Percentiles rank a stretch among this genome's conserved stretches.
These are phyloP conservation scores for Pitta sordida DNA, from an alignment of 2,113 vertebrate species.

Conservation along the genomic window DNA sequence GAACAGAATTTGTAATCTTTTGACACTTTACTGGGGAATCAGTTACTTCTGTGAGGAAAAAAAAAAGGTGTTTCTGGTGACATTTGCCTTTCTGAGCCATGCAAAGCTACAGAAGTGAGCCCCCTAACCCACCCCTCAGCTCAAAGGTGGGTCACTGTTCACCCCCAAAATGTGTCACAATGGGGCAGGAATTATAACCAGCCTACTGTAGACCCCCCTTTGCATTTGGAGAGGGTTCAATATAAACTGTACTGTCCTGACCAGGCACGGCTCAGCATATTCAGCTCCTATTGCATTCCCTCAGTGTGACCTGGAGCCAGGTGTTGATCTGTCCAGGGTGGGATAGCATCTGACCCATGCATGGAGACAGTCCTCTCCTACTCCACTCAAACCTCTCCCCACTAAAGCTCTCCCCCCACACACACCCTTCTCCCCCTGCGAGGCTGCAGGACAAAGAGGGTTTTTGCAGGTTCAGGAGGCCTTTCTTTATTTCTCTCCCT, in stretches of 20 bases:
- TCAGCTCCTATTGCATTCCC: background rate
- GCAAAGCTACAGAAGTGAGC: background rate
- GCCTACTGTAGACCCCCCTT: background rate
- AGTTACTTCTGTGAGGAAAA: slow-evolving; percentile 14
- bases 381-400: background rate
- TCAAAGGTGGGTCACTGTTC: background rate
- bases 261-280: background rate
- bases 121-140: background rate
- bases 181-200: background rate
- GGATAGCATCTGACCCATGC: background rate
- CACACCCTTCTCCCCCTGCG: rapidly evolving
- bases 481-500: slow-evolving; percentile 2
- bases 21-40: slow-evolving; percentile 40
- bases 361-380: background rate
- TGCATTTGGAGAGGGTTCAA: background rate
- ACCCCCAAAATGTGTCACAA: background rate
- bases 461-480: background rate
- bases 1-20: slow-evolving; percentile 42
- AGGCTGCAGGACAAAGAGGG: background rate
- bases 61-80: background rate
- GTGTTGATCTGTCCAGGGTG: rapidly evolving
- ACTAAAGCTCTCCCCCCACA: background rate
- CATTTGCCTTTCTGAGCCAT: background rate
- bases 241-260: background rate
- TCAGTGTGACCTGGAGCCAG: rapidly evolving